These are phyloP conservation scores for Agriopis leucophaearia DNA, from an alignment of 2,888 invertebrate species.

Conservation along the genomic window DNA sequence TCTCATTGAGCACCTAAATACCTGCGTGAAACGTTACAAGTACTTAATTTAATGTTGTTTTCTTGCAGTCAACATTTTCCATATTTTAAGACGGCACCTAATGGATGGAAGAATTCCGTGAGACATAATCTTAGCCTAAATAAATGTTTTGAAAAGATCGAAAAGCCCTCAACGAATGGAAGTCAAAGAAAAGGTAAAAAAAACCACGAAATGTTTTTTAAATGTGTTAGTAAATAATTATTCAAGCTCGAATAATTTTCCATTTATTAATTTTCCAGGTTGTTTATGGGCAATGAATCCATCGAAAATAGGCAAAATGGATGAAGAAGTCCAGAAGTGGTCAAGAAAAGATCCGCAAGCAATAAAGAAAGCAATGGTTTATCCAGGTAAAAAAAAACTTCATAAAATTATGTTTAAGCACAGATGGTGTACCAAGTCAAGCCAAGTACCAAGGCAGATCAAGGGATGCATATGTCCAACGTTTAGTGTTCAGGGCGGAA, in stretches of 20 bases:
- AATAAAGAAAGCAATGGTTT: conserved; percentile 97
- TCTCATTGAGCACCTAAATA: conserved; percentile 7
- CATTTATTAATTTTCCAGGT: conserved; percentile 70
- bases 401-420: no score
- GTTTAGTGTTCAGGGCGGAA: no score
- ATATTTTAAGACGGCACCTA: conserved; percentile 99
- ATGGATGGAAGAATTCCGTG: conserved; percentile 99
- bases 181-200: conserved; percentile 91
- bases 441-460: no score
- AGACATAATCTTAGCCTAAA: conserved; percentile 98
- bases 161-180: conserved; percentile 95
- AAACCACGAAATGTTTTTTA: background rate
- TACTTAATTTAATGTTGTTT: conserved; percentile 4
- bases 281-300: conserved; percentile 99
- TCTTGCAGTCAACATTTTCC: conserved; percentile 96
- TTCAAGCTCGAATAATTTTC: background rate
- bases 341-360: conserved; percentile 97
- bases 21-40: background rate
- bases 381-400: conserved; percentile 89
- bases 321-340: conserved; percentile 99
- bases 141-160: conserved; percentile 99
- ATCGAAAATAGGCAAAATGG: conserved; percentile 97
- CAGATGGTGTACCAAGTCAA: no score
- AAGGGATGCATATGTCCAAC: no score
- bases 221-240: background rate